A percentile compares a stretch with the other conserved stretches of the same genome.
These are phyloP conservation scores for Polymixis flavicincta DNA, from an alignment of 2,888 invertebrate genomes.

Conservation along the genomic window DNA sequence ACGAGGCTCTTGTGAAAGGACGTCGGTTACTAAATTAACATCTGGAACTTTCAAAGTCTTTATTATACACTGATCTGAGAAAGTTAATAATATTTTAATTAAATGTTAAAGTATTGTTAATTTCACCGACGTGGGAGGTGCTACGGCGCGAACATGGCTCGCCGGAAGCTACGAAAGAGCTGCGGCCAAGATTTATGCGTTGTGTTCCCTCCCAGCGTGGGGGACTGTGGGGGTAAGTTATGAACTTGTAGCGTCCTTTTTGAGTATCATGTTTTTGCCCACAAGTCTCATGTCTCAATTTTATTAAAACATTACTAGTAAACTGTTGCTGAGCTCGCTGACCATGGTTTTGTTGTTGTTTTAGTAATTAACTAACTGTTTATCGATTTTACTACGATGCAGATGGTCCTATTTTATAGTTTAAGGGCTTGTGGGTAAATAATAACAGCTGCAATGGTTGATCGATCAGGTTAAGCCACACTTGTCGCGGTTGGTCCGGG, in stretches of 20 bases:
- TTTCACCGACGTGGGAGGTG: conserved; percentile 70
- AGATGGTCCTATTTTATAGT: too few species aligned
- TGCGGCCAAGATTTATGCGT: conserved; percentile 78
- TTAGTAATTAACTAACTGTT: not conserved
- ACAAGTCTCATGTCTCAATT: not conserved
- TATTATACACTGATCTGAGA: conserved; percentile 14
- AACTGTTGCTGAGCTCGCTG: not conserved
- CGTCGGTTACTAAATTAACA: not conserved
- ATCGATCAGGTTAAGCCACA: too few species aligned
- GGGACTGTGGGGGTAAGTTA: conserved; percentile 41
- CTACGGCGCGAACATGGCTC: conserved; percentile 65
- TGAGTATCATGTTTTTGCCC: not conserved
- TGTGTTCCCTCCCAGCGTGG: conserved; percentile 58
- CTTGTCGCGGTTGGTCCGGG: too few species aligned
- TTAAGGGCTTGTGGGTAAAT: too few species aligned
- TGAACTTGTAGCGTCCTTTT: conserved; percentile 39
- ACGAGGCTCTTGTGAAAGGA: not conserved
- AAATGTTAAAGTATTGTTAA: conserved; percentile 77
- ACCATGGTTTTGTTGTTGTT: not conserved
- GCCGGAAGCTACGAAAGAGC: conserved; percentile 72
- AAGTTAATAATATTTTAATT: conserved; percentile 69
- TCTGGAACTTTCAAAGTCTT: not conserved
- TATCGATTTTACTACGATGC: too few species aligned
- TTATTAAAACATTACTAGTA: not conserved
- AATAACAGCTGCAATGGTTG: too few species aligned